These are phyloP conservation scores for Andrena camellia DNA, from an alignment of 2,888 invertebrate genomes.

Conservation along the genomic window DNA sequence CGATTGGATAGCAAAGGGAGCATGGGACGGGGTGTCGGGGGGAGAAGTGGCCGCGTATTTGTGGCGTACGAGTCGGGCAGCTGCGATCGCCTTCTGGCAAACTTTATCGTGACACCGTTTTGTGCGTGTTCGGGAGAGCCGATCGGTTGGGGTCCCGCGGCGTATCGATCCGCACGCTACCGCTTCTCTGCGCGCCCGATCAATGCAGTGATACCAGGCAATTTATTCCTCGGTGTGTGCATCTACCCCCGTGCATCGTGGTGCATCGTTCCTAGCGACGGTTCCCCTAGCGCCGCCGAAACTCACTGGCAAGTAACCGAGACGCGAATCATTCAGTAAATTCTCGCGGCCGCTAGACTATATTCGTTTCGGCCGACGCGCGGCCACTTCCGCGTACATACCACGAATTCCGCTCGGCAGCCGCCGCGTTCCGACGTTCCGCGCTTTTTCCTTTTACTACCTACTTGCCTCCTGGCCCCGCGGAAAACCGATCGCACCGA, in stretches of 20 bases:
- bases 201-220: slow-evolving; percentile 52
- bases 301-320: slow-evolving; percentile 52
- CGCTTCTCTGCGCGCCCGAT: slow-evolving; percentile 49
- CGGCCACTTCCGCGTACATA: slow-evolving; percentile 71
- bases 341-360: slow-evolving; percentile 44
- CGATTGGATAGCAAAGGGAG: slow-evolving; percentile 53
- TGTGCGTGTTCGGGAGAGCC: slow-evolving; percentile 47
- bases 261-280: slow-evolving; percentile 39
- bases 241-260: slow-evolving; percentile 49
- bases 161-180: slow-evolving; percentile 17
- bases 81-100: slow-evolving; percentile 81
- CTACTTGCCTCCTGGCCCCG: background rate
- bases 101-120: slow-evolving; percentile 84
- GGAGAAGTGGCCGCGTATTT: slow-evolving; percentile 72
- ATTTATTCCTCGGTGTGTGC: slow-evolving; percentile 29
- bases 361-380: slow-evolving; percentile 53
- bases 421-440: slow-evolving; percentile 25
- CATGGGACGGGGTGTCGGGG: slow-evolving; percentile 41
- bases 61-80: slow-evolving; percentile 68
- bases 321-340: slow-evolving; percentile 39
- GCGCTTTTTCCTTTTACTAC: background rate
- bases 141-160: slow-evolving; percentile 44
- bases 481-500: background rate
- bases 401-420: slow-evolving; percentile 58
- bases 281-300: slow-evolving; percentile 20